These are phyloP conservation scores for Akabosia matsudoensis DNA, from an alignment of 1,140 invertebrate genomes.

Conservation along the genomic window DNA sequence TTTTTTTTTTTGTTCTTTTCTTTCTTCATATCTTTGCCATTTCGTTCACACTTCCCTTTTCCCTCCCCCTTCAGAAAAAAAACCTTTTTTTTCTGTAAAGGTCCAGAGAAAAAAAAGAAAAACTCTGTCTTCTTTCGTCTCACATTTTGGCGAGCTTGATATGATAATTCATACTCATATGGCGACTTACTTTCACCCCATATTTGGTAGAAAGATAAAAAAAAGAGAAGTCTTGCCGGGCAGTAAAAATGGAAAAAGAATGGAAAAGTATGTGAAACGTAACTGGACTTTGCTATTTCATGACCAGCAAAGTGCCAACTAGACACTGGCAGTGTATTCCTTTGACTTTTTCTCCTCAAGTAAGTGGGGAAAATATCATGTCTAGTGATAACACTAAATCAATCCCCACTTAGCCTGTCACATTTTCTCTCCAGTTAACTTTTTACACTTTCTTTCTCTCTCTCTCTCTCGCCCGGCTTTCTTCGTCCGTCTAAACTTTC, in stretches of 20 bases:
- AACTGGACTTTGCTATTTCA: slow-evolving; percentile 23
- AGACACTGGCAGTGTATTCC: background rate
- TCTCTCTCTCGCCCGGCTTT: background rate
- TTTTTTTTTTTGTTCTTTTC: too few species aligned
- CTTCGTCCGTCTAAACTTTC: background rate
- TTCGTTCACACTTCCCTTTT: background rate
- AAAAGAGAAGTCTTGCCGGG: background rate
- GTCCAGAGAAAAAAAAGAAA: too few species aligned
- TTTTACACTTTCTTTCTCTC: background rate
- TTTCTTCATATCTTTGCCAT: too few species aligned
- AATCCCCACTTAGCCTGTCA: slow-evolving; percentile 24
- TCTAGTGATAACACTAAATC: slow-evolving; percentile 20
- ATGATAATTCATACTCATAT: background rate
- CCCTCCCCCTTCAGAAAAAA: background rate
- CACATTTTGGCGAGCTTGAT: background rate
- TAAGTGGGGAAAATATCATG: slow-evolving; percentile 20
- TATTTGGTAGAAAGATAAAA: background rate
- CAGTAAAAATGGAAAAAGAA: background rate
- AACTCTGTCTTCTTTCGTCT: slow-evolving; percentile 16
- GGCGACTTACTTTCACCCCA: background rate
- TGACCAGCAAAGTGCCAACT: slow-evolving; percentile 21
- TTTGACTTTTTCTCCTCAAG: slow-evolving; percentile 2
- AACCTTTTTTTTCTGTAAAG: background rate
- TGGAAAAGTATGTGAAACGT: slow-evolving; percentile 22
- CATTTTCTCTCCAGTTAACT: slow-evolving; percentile 15